Conservation (phyloP, 2,888 invertebrate species). For the Sminthurides aquaticus region DNA sequence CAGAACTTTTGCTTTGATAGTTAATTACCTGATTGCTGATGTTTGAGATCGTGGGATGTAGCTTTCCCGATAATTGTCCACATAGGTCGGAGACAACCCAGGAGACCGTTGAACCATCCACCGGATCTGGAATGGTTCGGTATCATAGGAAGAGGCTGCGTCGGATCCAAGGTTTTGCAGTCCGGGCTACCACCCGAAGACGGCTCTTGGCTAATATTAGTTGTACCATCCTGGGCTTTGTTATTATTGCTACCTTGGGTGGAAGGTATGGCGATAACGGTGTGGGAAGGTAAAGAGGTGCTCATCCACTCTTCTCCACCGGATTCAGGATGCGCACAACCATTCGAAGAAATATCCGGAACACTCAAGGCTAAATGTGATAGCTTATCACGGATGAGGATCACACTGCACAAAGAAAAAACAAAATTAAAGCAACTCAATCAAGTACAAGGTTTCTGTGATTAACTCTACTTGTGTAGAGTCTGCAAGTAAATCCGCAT, state of each 20-base stretch:
- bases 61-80: slow-evolving; percentile 78
- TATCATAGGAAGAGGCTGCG: slow-evolving; percentile 15
- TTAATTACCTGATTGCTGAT: slow-evolving; percentile 52
- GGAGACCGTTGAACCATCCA: slow-evolving; percentile 59
- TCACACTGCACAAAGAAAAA: slow-evolving; percentile 40
- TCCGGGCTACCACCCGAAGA: background rate
- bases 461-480: no score
- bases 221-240: background rate
- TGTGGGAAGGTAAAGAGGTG: slow-evolving; percentile 38
- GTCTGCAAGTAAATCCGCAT: no score
- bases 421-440: no score
- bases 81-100: slow-evolving; percentile 81
- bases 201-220: background rate
- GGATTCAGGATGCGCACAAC: slow-evolving; percentile 25
- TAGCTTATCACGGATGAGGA: slow-evolving; percentile 41
- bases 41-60: slow-evolving; percentile 61
- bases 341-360: slow-evolving; percentile 37
- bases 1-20: background rate
- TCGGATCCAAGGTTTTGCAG: slow-evolving; percentile 3
- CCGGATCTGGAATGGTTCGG: slow-evolving; percentile 27
- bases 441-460: no score
- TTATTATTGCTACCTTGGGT: slow-evolving; percentile 21
- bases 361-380: slow-evolving; percentile 41
- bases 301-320: slow-evolving; percentile 35
- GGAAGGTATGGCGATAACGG: slow-evolving; percentile 29